Percentiles rank a stretch among this genome's conserved stretches.
Conservation (phyloP, 35 echinoderm and acorn worm species). For the Apostichopus parvimensis region DNA sequence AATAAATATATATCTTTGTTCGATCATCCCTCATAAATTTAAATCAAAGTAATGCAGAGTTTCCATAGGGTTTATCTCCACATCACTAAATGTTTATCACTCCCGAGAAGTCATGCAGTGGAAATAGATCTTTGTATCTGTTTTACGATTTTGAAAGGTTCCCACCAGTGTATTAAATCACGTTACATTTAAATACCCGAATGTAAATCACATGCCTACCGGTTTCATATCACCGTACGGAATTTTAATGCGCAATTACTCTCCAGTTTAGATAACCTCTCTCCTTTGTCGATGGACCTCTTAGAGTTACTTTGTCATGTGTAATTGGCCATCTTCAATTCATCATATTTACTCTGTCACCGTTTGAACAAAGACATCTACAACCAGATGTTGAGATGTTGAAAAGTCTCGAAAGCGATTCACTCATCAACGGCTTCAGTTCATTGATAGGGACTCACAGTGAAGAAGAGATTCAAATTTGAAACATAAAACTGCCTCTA, state of each 20-base stretch:
- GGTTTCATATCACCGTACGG: neutral
- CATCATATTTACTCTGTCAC: neutral
- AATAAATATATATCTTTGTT: too few relatives aligned
- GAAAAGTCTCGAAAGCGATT: conserved; percentile 10
- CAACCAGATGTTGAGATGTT: conserved; percentile 29
- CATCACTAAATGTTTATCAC: too few relatives aligned
- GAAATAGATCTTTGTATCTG: neutral
- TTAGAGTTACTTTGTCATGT: conserved; percentile 36
- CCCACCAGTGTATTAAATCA: neutral
- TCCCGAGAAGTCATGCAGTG: too few relatives aligned
- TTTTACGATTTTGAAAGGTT: neutral
- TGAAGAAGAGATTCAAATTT: neutral
- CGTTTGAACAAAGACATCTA: conserved; percentile 30
- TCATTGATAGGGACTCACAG: neutral
- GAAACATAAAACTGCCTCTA: neutral
- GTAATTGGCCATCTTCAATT: conserved; percentile 31
- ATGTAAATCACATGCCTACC: neutral
- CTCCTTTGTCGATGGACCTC: neutral
- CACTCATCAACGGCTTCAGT: neutral
- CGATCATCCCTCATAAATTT: too few relatives aligned
- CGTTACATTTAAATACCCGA: neutral
- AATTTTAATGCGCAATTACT: conserved; percentile 40
- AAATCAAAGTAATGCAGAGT: too few relatives aligned
- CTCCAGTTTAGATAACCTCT: conserved; percentile 1
- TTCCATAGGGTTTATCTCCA: too few relatives aligned